Conservation (phyloP, 2,888 invertebrate genomes). For the Chymomyza procnemis region DNA sequence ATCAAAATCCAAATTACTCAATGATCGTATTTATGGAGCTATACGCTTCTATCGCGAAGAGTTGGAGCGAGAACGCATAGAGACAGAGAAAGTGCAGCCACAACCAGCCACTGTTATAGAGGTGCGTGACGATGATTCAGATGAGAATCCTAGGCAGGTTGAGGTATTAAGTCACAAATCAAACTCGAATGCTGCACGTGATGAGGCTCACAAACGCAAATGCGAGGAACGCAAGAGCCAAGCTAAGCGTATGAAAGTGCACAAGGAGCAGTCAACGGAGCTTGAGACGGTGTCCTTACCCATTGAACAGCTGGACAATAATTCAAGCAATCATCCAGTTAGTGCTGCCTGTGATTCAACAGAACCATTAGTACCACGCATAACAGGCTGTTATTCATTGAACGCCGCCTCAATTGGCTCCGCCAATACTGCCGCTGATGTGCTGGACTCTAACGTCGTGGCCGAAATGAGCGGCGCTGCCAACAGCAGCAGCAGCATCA, state of each 20-base stretch:
- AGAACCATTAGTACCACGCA: conserved; percentile 53
- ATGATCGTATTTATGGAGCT: conserved; percentile 59
- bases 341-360: not conserved
- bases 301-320: not conserved
- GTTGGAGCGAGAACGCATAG: conserved; percentile 42
- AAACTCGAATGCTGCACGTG: conserved; percentile 25
- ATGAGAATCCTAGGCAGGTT: conserved; percentile 23
- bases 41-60: conserved; percentile 66
- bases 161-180: not conserved
- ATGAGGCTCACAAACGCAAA: conserved; percentile 11
- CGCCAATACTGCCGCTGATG: not conserved
- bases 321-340: not conserved
- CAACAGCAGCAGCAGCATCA: conserved; percentile 18
- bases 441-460: not conserved
- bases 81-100: not conserved
- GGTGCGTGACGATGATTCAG: conserved; percentile 57
- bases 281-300: not conserved
- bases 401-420: conserved; percentile 18
- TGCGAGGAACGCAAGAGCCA: not conserved
- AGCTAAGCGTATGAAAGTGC: not conserved
- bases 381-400: conserved; percentile 69
- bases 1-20: conserved; percentile 49
- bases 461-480: not conserved
- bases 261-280: not conserved
- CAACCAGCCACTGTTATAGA: conserved; percentile 31